Evolutionary conservation across 1,140 invertebrate species (phyloP), one percentile per base, ranked within the genome.

Genomic region (Papilio polytes): DNA sequence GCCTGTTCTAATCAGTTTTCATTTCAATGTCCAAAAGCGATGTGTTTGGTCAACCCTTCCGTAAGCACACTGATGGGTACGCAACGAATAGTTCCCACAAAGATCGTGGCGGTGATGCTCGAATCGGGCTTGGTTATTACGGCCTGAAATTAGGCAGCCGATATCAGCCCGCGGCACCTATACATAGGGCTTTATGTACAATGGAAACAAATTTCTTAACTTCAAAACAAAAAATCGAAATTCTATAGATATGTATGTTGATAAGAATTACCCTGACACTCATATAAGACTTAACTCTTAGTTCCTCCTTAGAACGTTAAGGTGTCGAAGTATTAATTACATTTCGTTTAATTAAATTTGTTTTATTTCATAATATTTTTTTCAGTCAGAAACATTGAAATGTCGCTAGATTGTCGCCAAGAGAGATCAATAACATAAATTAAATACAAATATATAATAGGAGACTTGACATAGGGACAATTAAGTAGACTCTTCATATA

Each of bases 31-130:
- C 86, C 87, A 77, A 70, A 31, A 70, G 63, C 59, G 31, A 31
- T 70, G 26, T 36, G 26, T 70, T 31, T 70, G 22, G 26, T 8
- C 63, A 70, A 6, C 87, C 88, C 87, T 87, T 51, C n/a, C 63
- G 13, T 80, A 80, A 78, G 80, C 66, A 48, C 83, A 56, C 79
- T 86, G 83, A 84, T 72, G 80, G 63, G 66, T 74, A 84, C 83
- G 85, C 85, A 84, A 82, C 86, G 85, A 83, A 82, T 80, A 83
- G 87, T 93, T 93, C 91, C 91, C 91, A 93, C 91, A 93, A 93
- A 93, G 91, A 93, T 92, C 86, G 86, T 87, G 87, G 81, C 74
- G 83, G 82, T 87, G 85, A 84, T 85, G 85, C 84, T 78, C 82
- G 84, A 74, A 63, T 80, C 84, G 85, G 84, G 88, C 80, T 80